phyloP scores from a whole-genome alignment of 2,113 vertebrate genomes.

The Chelonoidis abingdonii region DNA sequence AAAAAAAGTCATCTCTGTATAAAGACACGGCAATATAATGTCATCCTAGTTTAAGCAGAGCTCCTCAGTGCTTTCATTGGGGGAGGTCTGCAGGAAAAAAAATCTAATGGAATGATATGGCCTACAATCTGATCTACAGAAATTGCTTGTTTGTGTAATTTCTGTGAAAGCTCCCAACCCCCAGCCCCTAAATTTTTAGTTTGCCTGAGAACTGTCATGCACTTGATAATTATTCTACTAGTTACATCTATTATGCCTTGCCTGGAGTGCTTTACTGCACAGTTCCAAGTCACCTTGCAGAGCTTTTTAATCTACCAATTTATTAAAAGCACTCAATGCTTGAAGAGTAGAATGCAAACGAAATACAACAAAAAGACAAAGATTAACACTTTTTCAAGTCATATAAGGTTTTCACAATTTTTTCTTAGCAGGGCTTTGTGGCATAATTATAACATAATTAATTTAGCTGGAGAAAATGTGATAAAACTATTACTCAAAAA shows the following conservation, averaged over 20 bases:
- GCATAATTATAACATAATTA: neutral
- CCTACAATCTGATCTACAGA: neutral
- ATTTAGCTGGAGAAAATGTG: neutral
- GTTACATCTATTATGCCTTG: neutral
- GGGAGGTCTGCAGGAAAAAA: neutral
- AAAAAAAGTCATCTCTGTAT: neutral
- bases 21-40: rapidly evolving
- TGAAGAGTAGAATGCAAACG: neutral
- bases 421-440: neutral
- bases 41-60: neutral
- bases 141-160: neutral
- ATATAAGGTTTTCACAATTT: neutral
- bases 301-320: neutral
- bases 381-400: neutral
- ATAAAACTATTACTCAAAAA: neutral
- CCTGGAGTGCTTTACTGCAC: neutral
- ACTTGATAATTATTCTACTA: neutral
- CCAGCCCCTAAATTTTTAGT: neutral
- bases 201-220: neutral
- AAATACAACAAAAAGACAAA: neutral
- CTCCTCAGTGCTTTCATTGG: neutral
- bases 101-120: neutral
- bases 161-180: neutral
- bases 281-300: neutral
- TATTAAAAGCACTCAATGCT: neutral